phyloP scores from a whole-genome alignment of 2,113 vertebrate genomes.

The Numida meleagris region DNA sequence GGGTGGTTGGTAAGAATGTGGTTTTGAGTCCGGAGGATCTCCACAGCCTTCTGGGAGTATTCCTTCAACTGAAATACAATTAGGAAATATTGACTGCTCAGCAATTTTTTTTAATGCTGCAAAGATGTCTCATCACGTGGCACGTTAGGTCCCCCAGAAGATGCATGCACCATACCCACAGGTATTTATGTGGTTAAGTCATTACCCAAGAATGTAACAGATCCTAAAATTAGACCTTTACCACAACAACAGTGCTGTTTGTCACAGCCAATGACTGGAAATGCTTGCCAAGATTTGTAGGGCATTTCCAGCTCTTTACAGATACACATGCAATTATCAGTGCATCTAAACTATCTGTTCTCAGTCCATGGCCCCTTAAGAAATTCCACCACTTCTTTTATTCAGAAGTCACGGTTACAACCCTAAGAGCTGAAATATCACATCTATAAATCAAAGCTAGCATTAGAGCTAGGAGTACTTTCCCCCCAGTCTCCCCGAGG shows the following conservation, averaged over 20 bases:
- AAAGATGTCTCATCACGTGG: background rate
- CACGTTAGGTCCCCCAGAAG: background rate
- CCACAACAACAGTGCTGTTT: background rate
- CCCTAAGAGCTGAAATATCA: background rate
- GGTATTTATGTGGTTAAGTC: background rate
- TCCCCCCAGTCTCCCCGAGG: background rate
- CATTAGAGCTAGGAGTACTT: background rate
- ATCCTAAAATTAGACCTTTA: background rate
- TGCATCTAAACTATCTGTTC: background rate
- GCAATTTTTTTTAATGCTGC: background rate
- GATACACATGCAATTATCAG: background rate
- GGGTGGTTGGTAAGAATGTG: constrained; percentile 98
- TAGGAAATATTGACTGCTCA: background rate
- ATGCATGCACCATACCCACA: background rate
- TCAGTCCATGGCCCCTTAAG: background rate
- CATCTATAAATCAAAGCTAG: background rate
- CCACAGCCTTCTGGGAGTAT: constrained; percentile 97
- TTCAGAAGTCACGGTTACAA: background rate
- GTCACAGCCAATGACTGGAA: background rate
- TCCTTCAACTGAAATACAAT: constrained; percentile 87
- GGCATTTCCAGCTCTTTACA: background rate
- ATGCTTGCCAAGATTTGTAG: background rate
- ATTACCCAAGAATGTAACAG: background rate
- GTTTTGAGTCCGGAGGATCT: constrained; percentile 96
- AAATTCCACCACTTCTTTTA: background rate